A percentile compares a stretch with the other conserved stretches of the same genome.
These are phyloP conservation scores for Colostygia pectinataria DNA, from an alignment of 2,888 invertebrate genomes.

Conservation along the genomic window DNA sequence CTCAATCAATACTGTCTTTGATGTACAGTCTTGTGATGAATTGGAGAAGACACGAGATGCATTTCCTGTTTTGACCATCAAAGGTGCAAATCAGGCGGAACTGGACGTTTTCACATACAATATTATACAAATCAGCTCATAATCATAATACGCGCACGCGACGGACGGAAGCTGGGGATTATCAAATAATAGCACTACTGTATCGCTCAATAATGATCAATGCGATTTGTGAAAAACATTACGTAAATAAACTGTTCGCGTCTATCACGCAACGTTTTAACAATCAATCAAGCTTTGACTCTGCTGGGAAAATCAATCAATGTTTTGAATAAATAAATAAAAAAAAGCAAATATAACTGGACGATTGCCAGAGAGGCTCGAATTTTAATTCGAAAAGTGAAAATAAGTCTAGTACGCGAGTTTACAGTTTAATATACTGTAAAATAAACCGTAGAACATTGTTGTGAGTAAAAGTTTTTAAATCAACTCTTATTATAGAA, in stretches of 20 bases:
- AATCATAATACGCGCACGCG: constrained; percentile 49
- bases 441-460: too few species aligned
- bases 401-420: too few species aligned
- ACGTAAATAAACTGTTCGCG: constrained; percentile 20
- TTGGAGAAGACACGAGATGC: constrained; percentile 43
- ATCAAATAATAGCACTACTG: constrained; percentile 33
- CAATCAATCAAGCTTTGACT: constrained; percentile 10
- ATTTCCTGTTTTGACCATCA: constrained; percentile 51
- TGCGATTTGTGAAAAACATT: constrained; percentile 25
- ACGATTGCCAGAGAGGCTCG: too few species aligned
- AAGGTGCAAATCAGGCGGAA: constrained; percentile 46
- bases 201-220: constrained; percentile 28
- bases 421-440: too few species aligned
- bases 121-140: constrained; percentile 48
- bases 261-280: constrained; percentile 21
- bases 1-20: constrained; percentile 40
- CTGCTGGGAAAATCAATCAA: constrained; percentile 2
- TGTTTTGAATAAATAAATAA: neutral
- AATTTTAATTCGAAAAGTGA: too few species aligned
- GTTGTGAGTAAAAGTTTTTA: too few species aligned
- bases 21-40: constrained; percentile 44
- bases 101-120: constrained; percentile 43
- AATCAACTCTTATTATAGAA: neutral
- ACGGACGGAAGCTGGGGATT: constrained; percentile 58
- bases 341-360: too few species aligned